Base-by-base conservation (phyloP, 2,113 vertebrate genomes). In the Cinclus mexicanus region DNA sequence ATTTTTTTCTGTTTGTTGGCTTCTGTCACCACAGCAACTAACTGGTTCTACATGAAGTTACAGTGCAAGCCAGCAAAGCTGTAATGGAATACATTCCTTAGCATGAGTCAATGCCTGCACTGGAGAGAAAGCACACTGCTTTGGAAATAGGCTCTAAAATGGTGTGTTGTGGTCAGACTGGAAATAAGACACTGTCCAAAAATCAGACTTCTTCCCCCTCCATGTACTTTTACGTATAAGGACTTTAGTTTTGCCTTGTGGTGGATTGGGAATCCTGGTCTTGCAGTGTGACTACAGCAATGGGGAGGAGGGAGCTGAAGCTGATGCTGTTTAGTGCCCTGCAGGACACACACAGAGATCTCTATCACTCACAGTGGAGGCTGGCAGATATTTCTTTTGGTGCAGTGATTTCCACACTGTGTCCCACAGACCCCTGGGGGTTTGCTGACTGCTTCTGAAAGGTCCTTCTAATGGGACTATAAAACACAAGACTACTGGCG, bases 11-110 rank as follows among this genome's bases (percentile, higher is more conserved):
- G 59, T 98, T 97, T 98, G 97, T 98, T 97, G 95, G 93, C 83
- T 68, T 14, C 60, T 33, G 92, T 98, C 25, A 82, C 96, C 96
- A 93, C 84, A 94, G 97, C 88, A 98, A 98, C 97, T 95, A 94
- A 96, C 89, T 96, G 94, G 95, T 97, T 97, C 94, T 98, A 93
- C 95, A 96, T 94, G 97, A 95, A 97, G 80, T 64, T 90, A 77
- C 25, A 74, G 52, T 44, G 64, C 77, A 93, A 97, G 98, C 98
- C 98, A 98, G 97, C 77, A 79, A 67, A 95, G 89, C 91, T 97
- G 98, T 98, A 98, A 98, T 98, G 98, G 98, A 98, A 98, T 97
- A 97, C 97, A 98, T 98, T 98, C 98, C 97, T 98, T 76, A 60
- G 91, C 37, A 53, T 98, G 98, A 98, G 95, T 98, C 98, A 98